A percentile compares a stretch with the other conserved stretches of the same genome.
These are phyloP conservation scores for Phataginus tricuspis DNA, from an alignment of 2,797 vertebrate species.

Conservation along the genomic window DNA sequence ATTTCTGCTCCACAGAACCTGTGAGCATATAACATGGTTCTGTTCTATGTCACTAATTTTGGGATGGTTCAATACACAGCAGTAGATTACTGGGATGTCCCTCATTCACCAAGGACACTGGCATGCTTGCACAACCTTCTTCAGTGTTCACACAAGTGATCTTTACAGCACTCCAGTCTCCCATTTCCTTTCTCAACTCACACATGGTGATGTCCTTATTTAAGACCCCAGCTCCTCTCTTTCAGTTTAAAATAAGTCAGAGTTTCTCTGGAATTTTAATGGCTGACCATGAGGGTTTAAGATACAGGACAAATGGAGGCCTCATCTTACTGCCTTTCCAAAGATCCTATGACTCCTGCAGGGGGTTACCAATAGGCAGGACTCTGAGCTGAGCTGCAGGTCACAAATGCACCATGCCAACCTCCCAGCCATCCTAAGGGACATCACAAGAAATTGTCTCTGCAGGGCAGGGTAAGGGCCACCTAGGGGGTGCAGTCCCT, in stretches of 20 bases:
- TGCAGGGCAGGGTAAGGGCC: neutral
- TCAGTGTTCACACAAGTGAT: too few species aligned
- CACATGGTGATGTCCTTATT: neutral
- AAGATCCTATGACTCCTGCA: too few species aligned
- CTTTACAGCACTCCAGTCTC: too few species aligned
- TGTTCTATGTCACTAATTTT: too few species aligned
- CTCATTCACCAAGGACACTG: too few species aligned
- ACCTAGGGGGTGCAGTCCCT: neutral
- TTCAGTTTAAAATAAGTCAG: neutral
- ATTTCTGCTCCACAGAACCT: too few species aligned
- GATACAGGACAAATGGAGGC: neutral
- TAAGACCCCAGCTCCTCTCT: neutral
- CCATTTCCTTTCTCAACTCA: too few species aligned
- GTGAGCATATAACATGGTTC: too few species aligned
- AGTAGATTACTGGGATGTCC: too few species aligned
- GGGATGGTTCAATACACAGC: too few species aligned
- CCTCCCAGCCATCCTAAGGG: neutral
- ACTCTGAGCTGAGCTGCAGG: neutral
- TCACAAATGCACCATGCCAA: constrained; percentile 31
- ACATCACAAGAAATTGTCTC: neutral
- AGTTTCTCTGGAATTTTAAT: neutral
- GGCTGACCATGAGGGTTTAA: neutral
- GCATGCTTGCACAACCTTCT: too few species aligned
- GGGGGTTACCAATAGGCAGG: neutral
- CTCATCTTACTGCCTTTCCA: neutral